phyloP scores from a whole-genome alignment of 1,140 invertebrate genomes.

The Drosophila persimilis region DNA sequence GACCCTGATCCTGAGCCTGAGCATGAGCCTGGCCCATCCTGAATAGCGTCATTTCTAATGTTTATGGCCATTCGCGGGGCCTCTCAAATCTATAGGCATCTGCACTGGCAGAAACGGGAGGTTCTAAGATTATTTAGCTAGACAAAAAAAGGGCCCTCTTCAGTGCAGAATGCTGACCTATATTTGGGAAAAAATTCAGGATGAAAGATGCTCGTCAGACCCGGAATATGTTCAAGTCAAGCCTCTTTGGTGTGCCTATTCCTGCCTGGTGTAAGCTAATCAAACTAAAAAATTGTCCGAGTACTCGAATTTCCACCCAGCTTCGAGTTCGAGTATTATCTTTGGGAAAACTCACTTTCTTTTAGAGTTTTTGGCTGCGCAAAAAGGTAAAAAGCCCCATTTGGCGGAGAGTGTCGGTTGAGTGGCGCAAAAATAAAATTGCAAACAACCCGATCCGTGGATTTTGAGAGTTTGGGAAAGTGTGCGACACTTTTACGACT shows the following conservation, averaged over 20 bases:
- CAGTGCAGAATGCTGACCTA: too few species aligned
- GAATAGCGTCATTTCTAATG: conserved; percentile 65
- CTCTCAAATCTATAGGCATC: conserved; percentile 12
- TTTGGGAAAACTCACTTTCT: not conserved
- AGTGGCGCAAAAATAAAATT: conserved; percentile 14
- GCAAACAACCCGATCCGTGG: conserved; percentile 28
- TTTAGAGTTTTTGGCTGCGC: conserved; percentile 14
- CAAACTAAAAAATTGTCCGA: too few species aligned
- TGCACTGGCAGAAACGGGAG: not conserved
- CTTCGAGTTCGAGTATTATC: conserved; percentile 28
- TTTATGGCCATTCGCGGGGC: conserved; percentile 57
- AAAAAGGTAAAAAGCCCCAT: conserved; percentile 31
- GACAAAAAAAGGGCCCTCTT: too few species aligned
- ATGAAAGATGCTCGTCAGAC: too few species aligned
- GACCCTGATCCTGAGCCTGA: conserved; percentile 30
- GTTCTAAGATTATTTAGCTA: too few species aligned
- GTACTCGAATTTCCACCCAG: not conserved
- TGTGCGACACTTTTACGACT: conserved; percentile 72
- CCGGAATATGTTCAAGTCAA: too few species aligned
- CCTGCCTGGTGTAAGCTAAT: too few species aligned
- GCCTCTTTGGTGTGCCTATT: too few species aligned
- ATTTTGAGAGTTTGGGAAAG: conserved; percentile 31
- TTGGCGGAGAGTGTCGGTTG: not conserved
- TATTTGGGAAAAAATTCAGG: too few species aligned
- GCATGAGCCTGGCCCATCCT: conserved; percentile 28